Evolutionary conservation across 2,888 invertebrate genomes (phyloP).

Genomic region (Rugalucina vietnamica): DNA sequence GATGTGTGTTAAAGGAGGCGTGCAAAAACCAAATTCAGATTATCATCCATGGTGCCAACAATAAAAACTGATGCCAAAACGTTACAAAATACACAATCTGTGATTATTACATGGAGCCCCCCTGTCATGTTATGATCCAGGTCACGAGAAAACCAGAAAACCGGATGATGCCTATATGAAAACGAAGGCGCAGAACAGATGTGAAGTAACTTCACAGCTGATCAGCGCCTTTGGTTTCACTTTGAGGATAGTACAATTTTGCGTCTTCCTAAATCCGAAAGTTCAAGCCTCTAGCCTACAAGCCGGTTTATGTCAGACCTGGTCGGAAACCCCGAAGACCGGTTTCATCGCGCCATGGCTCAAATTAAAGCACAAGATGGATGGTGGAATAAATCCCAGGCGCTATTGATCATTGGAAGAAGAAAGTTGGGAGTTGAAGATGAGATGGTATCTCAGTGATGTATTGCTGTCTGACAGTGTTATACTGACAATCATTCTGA

Average conservation of each 20-base stretch:
- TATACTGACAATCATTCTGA: constrained; percentile 11
- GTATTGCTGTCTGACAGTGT: constrained; percentile 14
- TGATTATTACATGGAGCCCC: no score
- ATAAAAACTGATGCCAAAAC: no score
- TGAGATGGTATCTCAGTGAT: constrained; percentile 1
- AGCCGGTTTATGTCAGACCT: neutral
- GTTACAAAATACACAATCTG: no score
- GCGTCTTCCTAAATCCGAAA: neutral
- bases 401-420: constrained; percentile 2
- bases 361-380: neutral
- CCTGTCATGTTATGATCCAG: no score
- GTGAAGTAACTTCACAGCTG: neutral
- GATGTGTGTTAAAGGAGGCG: no score
- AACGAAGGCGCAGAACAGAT: no score
- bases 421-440: neutral
- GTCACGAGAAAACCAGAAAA: no score
- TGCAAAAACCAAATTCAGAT: no score
- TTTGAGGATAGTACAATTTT: neutral
- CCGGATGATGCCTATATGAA: no score
- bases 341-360: neutral
- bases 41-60: no score
- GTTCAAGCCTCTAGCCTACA: neutral
- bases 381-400: constrained; percentile 9
- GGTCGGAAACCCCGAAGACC: neutral
- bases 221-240: neutral